Evolutionary conservation across 2,113 vertebrate species (phyloP).

Genomic region (Hippocampus mohnikei): DNA sequence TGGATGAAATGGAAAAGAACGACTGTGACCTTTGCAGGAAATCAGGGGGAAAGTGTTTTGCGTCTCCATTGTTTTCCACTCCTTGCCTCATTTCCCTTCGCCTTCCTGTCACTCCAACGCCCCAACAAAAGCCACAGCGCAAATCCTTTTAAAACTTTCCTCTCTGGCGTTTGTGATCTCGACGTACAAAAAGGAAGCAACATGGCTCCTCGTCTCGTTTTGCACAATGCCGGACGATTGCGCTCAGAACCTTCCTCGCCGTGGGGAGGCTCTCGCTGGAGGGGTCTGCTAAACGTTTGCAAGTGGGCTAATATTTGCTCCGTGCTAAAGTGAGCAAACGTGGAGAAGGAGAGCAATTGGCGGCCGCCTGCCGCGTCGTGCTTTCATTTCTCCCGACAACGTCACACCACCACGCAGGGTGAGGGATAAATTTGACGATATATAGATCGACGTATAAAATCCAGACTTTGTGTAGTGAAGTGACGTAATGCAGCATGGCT

Average conservation of each 20-base stretch:
- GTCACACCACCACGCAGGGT: background rate
- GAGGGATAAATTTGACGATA: constrained; percentile 4
- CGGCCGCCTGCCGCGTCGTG: constrained; percentile 54
- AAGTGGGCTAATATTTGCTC: constrained; percentile 61
- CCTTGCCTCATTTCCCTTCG: constrained; percentile 13
- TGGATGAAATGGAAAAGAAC: constrained; percentile 50
- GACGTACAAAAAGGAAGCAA: constrained; percentile 9
- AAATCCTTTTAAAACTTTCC: constrained; percentile 1
- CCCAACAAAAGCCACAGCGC: background rate
- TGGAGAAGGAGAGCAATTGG: constrained; percentile 59
- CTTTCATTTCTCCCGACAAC: constrained; percentile 40
- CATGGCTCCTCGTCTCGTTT: background rate
- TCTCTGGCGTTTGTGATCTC: constrained; percentile 5
- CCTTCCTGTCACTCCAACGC: constrained; percentile 5
- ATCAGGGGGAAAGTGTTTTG: constrained; percentile 54
- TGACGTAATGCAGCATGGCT: too few relatives aligned
- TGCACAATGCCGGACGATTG: constrained; percentile 17
- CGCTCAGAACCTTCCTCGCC: constrained; percentile 10
- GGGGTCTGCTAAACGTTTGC: constrained; percentile 37
- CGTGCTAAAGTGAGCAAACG: constrained; percentile 66
- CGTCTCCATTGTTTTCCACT: constrained; percentile 32
- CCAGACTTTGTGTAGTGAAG: too few relatives aligned
- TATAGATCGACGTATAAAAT: too few relatives aligned
- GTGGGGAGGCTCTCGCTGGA: constrained; percentile 39
- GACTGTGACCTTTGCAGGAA: constrained; percentile 59